These are phyloP conservation scores for Hippocampus kuda DNA, from an alignment of 2,797 vertebrate genomes.

Conservation along the genomic window DNA sequence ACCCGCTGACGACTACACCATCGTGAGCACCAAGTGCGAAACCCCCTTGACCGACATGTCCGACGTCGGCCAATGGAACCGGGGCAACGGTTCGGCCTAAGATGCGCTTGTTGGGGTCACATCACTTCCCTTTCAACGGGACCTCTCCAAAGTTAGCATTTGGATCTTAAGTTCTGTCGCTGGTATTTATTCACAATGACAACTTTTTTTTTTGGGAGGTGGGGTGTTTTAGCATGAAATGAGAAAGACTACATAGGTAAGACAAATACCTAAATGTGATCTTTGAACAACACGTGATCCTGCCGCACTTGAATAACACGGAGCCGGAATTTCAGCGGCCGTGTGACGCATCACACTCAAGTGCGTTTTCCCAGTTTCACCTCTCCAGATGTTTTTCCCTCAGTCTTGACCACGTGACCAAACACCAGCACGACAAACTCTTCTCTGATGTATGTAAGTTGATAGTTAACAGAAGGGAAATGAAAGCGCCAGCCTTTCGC, in stretches of 20 bases:
- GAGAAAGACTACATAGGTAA: no score
- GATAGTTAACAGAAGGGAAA: not conserved
- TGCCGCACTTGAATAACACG: not conserved
- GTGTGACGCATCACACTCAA: no score
- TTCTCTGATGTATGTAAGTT: not conserved
- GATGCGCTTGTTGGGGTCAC: no score
- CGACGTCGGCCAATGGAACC: conserved; percentile 22
- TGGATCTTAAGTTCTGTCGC: not conserved
- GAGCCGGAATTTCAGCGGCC: not conserved
- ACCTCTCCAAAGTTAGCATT: not conserved
- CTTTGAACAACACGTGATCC: no score
- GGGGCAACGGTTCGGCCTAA: not conserved
- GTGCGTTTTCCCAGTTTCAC: no score
- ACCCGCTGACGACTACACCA: conserved; percentile 43
- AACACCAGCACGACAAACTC: no score
- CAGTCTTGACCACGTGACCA: no score
- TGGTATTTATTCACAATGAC: no score
- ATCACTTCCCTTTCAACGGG: not conserved
- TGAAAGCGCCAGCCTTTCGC: not conserved
- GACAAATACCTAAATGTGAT: no score
- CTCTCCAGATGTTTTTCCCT: no score
- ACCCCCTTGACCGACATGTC: conserved; percentile 45
- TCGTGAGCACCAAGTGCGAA: conserved; percentile 49
- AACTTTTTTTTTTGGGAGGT: no score
- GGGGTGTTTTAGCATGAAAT: no score